Conservation (phyloP, 2,888 invertebrate genomes). For the Dioctria rufipes region DNA sequence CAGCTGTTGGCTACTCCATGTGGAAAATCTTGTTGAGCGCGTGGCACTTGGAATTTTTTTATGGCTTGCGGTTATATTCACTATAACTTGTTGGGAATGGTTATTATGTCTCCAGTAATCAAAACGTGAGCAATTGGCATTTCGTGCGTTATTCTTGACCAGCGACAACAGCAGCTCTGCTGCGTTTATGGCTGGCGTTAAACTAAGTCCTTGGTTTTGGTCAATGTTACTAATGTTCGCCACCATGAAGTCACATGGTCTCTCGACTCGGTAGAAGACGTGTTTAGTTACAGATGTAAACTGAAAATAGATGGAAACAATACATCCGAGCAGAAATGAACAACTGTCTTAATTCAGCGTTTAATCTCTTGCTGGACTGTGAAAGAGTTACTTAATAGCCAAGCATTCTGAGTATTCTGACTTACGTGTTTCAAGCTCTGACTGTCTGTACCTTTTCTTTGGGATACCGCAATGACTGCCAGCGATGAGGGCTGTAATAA, state of each 20-base stretch:
- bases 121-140: constrained; percentile 46
- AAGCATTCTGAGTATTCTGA: background rate
- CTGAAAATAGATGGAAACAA: constrained; percentile 37
- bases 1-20: background rate
- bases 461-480: constrained; percentile 12
- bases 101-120: constrained; percentile 45
- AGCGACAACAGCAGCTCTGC: constrained; percentile 26
- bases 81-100: constrained; percentile 30
- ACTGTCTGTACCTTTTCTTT: background rate
- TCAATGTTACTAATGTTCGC: constrained; percentile 37
- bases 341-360: constrained; percentile 45
- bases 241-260: background rate
- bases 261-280: constrained; percentile 6
- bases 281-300: constrained; percentile 38
- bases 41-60: constrained; percentile 31
- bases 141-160: constrained; percentile 40
- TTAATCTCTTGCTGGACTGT: constrained; percentile 22
- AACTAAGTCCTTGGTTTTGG: constrained; percentile 44
- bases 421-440: background rate
- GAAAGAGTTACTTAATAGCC: background rate
- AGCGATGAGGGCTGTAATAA: constrained; percentile 55
- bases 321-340: background rate
- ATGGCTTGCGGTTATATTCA: constrained; percentile 33
- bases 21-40: background rate
- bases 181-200: constrained; percentile 28